Percentiles rank a stretch among this genome's conserved stretches.
phyloP scores from a whole-genome alignment of 2,113 vertebrate genomes.

The Dissostichus mawsoni region DNA sequence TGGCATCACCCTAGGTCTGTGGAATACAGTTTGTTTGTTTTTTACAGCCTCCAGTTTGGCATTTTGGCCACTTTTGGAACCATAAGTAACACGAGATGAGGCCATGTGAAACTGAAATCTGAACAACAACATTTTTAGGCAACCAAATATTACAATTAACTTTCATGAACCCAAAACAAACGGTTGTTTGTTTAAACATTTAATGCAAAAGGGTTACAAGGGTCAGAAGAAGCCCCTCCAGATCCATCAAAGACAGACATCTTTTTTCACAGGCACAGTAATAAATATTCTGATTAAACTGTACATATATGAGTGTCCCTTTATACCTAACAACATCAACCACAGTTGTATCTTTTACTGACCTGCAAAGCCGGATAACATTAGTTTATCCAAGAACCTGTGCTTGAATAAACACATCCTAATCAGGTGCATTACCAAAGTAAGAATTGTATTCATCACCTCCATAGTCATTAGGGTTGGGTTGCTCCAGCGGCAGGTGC shows the following conservation, averaged over 20 bases:
- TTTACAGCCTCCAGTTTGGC: too few species aligned
- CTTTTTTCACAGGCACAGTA: neutral
- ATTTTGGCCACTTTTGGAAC: too few species aligned
- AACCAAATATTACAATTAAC: too few species aligned
- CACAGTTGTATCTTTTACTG: neutral
- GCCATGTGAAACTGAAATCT: too few species aligned
- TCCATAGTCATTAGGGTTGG: conserved; percentile 27
- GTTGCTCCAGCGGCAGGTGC: conserved; percentile 49
- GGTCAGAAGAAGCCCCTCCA: neutral
- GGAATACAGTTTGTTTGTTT: too few species aligned
- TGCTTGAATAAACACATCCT: conserved; percentile 18
- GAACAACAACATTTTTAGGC: too few species aligned
- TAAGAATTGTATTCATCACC: conserved; percentile 20
- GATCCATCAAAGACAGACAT: neutral
- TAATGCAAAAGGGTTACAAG: neutral
- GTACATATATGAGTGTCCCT: neutral
- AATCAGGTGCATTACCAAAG: neutral
- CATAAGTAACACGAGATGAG: too few species aligned
- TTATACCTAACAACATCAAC: neutral
- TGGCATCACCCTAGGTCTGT: too few species aligned
- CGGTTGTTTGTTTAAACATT: too few species aligned
- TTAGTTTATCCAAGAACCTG: neutral
- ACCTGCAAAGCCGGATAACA: conserved; percentile 2
- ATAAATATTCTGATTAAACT: neutral
- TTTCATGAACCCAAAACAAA: too few species aligned